Evolutionary conservation across 2,113 vertebrate species (phyloP), one percentile per base, ranked within the genome.

Genomic region (Danionella cerebrum): DNA sequence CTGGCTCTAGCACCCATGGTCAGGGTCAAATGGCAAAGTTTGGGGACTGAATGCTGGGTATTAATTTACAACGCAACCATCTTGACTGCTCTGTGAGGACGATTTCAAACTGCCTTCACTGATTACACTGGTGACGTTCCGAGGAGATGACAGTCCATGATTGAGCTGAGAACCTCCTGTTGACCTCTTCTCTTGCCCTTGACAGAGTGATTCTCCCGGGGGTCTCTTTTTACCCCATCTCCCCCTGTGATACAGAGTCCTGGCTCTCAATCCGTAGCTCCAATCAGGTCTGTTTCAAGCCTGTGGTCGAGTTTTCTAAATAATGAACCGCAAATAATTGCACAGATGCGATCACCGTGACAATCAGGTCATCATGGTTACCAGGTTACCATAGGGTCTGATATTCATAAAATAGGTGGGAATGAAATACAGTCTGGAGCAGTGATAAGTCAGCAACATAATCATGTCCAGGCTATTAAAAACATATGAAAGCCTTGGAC

Each of bases 391-490:
- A n/a, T n/a, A 54, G 63, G 38, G 39, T 11, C 29, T 50, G 70
- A 73, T 73, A 77, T 69, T 60, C 13, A 45, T 67, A 76, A 77
- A 80, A 75, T 77, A 66, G 41, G 55, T 71, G 57, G 70, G 75
- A 78, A 73, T 39, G 51, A 59, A 51, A 75, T 44, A 45, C 70
- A 73, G 70, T 57, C 45, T 41, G 48, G 18, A 64, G 41, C 54
- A 63, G 51, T 6, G 45, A 52, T 55, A 63, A 65, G 57, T 69
- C 45, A 59, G 54, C 33, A 44, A 68, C 65, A 42, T 63, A 77
- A 76, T 75, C 72, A 73, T 73, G 48, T 70, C 62, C 12, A n/a
- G 41, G 39, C 41, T 42, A 80, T 80, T 71, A 45, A 48, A 80
- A 80, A 71, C 75, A 78, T 64, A 76, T 78, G 72, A 74, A 67